phyloP scores from a whole-genome alignment of 2,888 invertebrate genomes.

The Crematogaster levior region DNA sequence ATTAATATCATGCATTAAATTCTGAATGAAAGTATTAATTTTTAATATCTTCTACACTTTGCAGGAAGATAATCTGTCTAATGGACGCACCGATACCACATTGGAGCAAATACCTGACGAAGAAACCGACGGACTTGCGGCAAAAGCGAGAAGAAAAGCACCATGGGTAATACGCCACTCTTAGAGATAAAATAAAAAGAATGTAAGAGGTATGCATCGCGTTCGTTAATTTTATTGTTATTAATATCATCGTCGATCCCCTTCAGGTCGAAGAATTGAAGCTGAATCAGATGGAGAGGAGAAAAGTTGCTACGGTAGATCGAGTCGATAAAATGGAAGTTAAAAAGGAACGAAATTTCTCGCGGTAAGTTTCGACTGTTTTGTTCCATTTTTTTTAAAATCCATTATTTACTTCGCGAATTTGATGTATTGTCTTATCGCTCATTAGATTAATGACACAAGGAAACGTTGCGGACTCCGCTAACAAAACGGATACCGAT shows the following conservation, averaged over 20 bases:
- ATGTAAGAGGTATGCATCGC: not conserved
- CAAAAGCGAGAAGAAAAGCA: constrained; percentile 80
- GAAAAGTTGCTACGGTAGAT: constrained; percentile 76
- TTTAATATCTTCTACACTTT: constrained; percentile 40
- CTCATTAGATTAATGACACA: constrained; percentile 65
- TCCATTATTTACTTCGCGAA: not conserved
- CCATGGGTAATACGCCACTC: constrained; percentile 80
- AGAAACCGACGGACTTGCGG: constrained; percentile 77
- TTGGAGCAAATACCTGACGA: constrained; percentile 79
- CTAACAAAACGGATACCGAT: constrained; percentile 73
- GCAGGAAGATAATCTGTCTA: constrained; percentile 82
- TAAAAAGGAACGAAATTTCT: constrained; percentile 78
- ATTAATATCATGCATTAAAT: constrained; percentile 1
- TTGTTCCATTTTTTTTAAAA: not conserved
- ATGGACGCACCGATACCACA: constrained; percentile 81
- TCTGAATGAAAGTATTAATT: not conserved
- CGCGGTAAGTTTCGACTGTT: constrained; percentile 66
- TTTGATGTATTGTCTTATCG: constrained; percentile 7
- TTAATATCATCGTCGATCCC: constrained; percentile 2
- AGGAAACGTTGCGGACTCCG: constrained; percentile 70
- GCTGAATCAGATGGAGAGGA: constrained; percentile 83
- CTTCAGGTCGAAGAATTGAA: constrained; percentile 83
- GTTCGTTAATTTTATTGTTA: constrained; percentile 6
- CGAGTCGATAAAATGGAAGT: constrained; percentile 79
- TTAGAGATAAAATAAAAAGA: not conserved